Evolutionary conservation across 2,113 vertebrate species (phyloP), one percentile per base, ranked within the genome.

Genomic region (Paramormyrops kingsleyae): DNA sequence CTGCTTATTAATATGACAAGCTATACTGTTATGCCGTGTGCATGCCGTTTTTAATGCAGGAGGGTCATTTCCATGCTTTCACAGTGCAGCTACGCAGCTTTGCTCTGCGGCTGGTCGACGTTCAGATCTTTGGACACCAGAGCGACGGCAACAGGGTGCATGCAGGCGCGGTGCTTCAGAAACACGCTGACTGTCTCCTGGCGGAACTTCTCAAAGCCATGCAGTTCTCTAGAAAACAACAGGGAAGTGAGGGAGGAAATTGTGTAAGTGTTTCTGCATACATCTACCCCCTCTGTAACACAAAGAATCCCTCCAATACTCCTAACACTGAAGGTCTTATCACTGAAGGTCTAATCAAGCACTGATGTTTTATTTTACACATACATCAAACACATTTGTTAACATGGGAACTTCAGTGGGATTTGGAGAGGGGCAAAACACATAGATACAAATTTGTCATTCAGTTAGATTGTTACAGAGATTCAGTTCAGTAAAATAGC

Each of bases 41-140:
- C 74, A 42, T n/a, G n/a, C 74, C 1, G 5, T 80, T 19, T n/a
- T 39, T 39, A 77, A 19, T 77, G 31, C n/a, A 66, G 7, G 24
- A 77, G 12, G 27, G 7, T 21, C 6, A 31, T 19, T 47, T n/a
- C 59, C 35, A 15, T 5, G 42, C 56, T 88, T 21, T 44, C 10
- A 13, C 9, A 15, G 42, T 1, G 46, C 9, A 13, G 88, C 12
- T 31, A 31, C 3, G 31, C 46, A 24, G 39, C 42, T 89, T 90
- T 83, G 89, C 50, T 90, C 12, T 89, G 90, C 84, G 19, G 84
- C 70, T 50, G 91, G n/a, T 97, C 94, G 80, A 96, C 94, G 86
- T 98, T 96, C 90, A 99, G 93, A 89, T 98, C 98, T 87, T 97
- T 99, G 89, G 95, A 95, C 89, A 98, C 97, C 84, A 99, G 94